Evolutionary conservation across 2,888 invertebrate species (phyloP).

Genomic region (Hirtodrosophila duncani): DNA sequence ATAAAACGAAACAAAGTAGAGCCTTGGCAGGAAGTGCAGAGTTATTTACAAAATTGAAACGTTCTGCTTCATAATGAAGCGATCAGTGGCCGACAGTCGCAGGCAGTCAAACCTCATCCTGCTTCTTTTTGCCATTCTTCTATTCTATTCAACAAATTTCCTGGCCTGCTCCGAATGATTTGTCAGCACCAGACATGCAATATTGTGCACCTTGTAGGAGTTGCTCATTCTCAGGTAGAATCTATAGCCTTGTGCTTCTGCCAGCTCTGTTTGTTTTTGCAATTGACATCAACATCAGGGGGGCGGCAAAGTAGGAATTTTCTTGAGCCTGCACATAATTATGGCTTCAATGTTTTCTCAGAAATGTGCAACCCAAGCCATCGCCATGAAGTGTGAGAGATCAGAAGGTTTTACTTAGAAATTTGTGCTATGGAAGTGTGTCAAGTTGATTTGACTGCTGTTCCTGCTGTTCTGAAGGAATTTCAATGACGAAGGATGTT

Average conservation of each 20-base stretch:
- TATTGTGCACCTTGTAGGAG: constrained; percentile 35
- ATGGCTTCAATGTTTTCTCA: constrained; percentile 63
- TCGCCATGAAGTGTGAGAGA: constrained; percentile 8
- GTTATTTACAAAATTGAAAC: constrained; percentile 58
- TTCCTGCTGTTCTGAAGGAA: constrained; percentile 38
- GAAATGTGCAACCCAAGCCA: constrained; percentile 36
- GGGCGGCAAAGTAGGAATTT: no score
- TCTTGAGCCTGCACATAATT: constrained; percentile 71
- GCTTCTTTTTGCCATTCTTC: constrained; percentile 10
- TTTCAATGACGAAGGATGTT: no score
- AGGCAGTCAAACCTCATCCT: constrained; percentile 46
- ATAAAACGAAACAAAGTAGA: constrained; percentile 15
- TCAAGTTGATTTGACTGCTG: constrained; percentile 50
- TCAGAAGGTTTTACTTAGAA: constrained; percentile 34
- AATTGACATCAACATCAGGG: constrained; percentile 42
- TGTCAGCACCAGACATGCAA: constrained; percentile 49
- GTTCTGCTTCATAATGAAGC: constrained; percentile 66
- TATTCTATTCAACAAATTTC: constrained; percentile 27
- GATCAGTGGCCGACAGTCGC: constrained; percentile 51
- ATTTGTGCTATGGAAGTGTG: constrained; percentile 28
- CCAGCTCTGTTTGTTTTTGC: constrained; percentile 44
- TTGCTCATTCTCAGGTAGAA: constrained; percentile 6
- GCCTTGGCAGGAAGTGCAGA: constrained; percentile 47
- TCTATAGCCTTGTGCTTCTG: constrained; percentile 25
- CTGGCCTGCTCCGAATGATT: constrained; percentile 43